A percentile compares a stretch with the other conserved stretches of the same genome.
These are phyloP conservation scores for Chondrilla cf. caribensis DNA, from an alignment of 37 sponge, comb jelly and placozoan species.

Conservation along the genomic window DNA sequence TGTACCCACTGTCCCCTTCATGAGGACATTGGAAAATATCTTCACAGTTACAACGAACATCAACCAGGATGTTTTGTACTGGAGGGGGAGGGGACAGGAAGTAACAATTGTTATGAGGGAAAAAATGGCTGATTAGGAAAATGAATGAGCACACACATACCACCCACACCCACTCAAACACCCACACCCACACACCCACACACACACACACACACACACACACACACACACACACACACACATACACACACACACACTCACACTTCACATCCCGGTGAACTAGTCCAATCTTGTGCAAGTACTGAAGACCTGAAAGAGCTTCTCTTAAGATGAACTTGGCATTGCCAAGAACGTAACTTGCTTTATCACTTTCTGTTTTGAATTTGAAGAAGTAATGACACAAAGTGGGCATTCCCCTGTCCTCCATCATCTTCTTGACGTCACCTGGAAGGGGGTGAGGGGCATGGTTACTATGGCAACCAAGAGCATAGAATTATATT, in stretches of 20 bases:
- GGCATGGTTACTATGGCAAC: neutral
- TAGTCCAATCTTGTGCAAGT: constrained; percentile 24
- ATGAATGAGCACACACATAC: too few species aligned
- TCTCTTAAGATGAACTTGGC: constrained; percentile 27
- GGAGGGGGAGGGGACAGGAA: neutral
- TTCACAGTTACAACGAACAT: neutral
- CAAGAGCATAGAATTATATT: neutral
- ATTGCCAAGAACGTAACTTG: constrained; percentile 10
- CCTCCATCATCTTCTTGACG: constrained; percentile 1
- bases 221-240: neutral
- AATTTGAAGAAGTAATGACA: neutral
- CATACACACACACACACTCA: constrained; percentile 10
- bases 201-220: neutral
- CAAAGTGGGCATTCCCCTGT: constrained; percentile 9
- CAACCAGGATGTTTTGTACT: constrained; percentile 6
- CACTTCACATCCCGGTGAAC: constrained; percentile 49
- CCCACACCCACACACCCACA: too few species aligned
- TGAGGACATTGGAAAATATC: constrained; percentile 12
- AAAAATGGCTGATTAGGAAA: too few species aligned
- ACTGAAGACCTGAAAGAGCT: constrained; percentile 10
- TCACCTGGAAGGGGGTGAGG: neutral
- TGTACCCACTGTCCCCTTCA: constrained; percentile 4
- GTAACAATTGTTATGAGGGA: too few species aligned
- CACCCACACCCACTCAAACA: too few species aligned
- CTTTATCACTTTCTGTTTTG: neutral